Evolutionary conservation across 2,797 vertebrate species (phyloP), one percentile per base, ranked within the genome.

Genomic region (Pseudomugil tenellus): DNA sequence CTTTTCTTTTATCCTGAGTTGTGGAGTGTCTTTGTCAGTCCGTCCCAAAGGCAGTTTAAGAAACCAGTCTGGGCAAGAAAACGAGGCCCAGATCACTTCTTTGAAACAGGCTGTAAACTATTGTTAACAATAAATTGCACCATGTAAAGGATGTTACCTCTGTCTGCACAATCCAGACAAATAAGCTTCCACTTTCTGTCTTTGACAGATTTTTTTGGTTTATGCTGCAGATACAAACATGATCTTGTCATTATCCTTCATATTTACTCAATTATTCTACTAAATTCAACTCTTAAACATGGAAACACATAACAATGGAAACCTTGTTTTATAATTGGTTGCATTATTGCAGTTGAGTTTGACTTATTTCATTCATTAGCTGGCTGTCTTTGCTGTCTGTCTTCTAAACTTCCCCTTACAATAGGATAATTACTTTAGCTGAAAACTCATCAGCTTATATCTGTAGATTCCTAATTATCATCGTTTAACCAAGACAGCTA

Each of bases 41-140:
- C 70, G 74, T 82, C 63, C 68, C 35, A 26, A 19, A 63, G 76
- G 71, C 80, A 49, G 77, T 71, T 70, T 53, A 64, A 79, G 41
- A 83, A 85, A 88, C 87, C 76, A 85, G 91, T 85, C 87, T 74
- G 83, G 84, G 84, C 92, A 92, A 77, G 90, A 89, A 81, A 51
- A 43, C 17, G 25, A 79, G 65, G 37, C 63, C 78, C 71, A 75
- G 80, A 80, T 91, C 81, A 88, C 63, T 83, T 74, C 46, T 12
- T 39, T 63, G 48, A 78, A 73, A 72, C 64, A 60, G 67, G 58
- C 72, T 55, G 74, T 75, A 76, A 74, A 67, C 60, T 57, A 68
- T 14, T 55, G n/a, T 55, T 53, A 80, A 83, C 63, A 81, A 68
- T 72, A 76, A 79, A 66, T 49, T 67, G 73, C 66, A 66, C 63